Conservation (phyloP, 1,140 invertebrate genomes). For the Atta texana region DNA sequence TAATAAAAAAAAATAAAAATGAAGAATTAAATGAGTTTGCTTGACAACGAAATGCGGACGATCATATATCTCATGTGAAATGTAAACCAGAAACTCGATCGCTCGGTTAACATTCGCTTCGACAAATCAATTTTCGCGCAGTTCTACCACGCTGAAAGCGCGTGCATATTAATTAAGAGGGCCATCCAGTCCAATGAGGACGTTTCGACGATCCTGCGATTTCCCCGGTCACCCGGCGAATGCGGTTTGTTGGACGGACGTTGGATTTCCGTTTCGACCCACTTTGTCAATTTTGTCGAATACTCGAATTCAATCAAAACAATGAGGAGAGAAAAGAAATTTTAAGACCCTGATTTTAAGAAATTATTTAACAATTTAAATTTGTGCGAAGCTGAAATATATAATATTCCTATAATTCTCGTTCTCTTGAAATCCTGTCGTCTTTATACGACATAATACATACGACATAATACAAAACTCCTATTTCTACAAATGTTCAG, state of each 20-base stretch:
- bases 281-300: slow-evolving; percentile 26
- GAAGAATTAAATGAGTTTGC: not conserved
- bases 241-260: not conserved
- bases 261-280: not conserved
- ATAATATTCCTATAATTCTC: not conserved
- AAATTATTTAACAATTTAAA: slow-evolving; percentile 10
- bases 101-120: slow-evolving; percentile 46
- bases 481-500: not conserved
- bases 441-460: slow-evolving; percentile 4
- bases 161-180: slow-evolving; percentile 66
- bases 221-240: slow-evolving; percentile 7
- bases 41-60: slow-evolving; percentile 3
- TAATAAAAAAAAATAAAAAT: not conserved
- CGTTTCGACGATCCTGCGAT: slow-evolving; percentile 30
- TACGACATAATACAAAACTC: not conserved
- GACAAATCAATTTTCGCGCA: slow-evolving; percentile 65
- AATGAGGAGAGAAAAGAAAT: not conserved
- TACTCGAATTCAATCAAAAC: slow-evolving; percentile 7
- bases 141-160: not conserved
- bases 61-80: slow-evolving; percentile 41
- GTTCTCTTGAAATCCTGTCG: not conserved
- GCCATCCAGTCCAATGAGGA: slow-evolving; percentile 37
- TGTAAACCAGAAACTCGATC: slow-evolving; percentile 55
- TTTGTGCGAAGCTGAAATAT: not conserved
- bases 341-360: not conserved